Evolutionary conservation across 2,888 invertebrate genomes (phyloP), one percentile per base, ranked within the genome.

Genomic region (Dryococelus australis): DNA sequence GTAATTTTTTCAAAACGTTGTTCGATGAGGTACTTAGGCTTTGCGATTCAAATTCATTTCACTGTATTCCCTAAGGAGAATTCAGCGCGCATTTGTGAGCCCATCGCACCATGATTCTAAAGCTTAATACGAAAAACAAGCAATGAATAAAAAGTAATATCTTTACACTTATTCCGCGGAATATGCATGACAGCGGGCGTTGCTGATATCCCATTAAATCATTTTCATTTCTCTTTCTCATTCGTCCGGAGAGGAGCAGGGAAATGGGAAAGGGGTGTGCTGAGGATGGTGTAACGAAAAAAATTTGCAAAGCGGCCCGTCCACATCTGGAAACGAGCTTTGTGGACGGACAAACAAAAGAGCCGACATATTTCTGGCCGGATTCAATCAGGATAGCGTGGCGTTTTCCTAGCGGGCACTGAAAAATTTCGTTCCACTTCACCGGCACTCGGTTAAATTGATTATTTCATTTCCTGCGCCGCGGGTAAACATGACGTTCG

Each of bases 291-390:
- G 65, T 10, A 12, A n/a, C 8, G 8, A 65, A n/a, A 16, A 65
- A 10, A 8, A 20, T 1, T 24, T 20, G 65, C 1, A 65, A 20
- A 20, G 65, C n/a, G 24, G 65, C 24, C 65, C 65, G 65, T 47
- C 65, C 65, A 8, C 65, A 65, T 65, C 65, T n/a, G n/a, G n/a
- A n/a, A 65, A n/a, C 65, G 65, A 65, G 65, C 65, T 65, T 65
- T 65, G 65, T 65, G 65, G 65, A n/a, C n/a, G 65, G 24, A 65
- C 65, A 65, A 65, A 65, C 65, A 65, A 65, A 65, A 65, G 65
- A 65, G 47, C 65, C 65, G 65, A 65, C 65, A 65, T 65, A 65
- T 65, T 65, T 65, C 65, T 65, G 65, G 65, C 65, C 65, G 65
- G 65, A 65, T 65, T 65, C 65, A 65, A 65, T 65, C 65, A 65